Evolutionary conservation across 2,113 vertebrate genomes (phyloP), one percentile per base, ranked within the genome.

Genomic region (human): DNA sequence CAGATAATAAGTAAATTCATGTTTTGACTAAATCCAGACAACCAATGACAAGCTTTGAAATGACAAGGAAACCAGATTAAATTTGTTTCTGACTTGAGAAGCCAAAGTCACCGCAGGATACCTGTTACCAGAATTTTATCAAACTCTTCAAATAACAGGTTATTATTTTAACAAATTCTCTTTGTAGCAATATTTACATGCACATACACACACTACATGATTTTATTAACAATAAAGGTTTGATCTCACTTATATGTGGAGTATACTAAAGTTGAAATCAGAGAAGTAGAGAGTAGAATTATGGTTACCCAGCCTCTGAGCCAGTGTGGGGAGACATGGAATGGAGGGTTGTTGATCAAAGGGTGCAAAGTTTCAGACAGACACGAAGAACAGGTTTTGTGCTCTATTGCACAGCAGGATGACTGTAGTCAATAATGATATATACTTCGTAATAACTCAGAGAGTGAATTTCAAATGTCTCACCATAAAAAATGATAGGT

Each of bases 11-110:
- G 30, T 8, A 86, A 97, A 97, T 57, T 32, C 45, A 87, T 57
- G 55, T 68, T 73, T 94, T 86, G 22, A 87, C 52, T n/a, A 80
- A 88, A 13, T 90, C 50, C 48, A 80, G 78, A 50, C 55, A 94
- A 57, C 18, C 88, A 90, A 91, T 66, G 25, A 50, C 85, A 55
- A 95, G 52, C 73, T 93, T 85, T 90, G 55, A 96, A 92, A 88
- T 80, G 32, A 93, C 80, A 78, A 25, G 92, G 57, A 76, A 57
- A 6, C 27, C 35, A 45, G 57, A 89, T 27, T 68, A 22, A 61
- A 45, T 72, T 83, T 92, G 18, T 84, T 87, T 90, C 40, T 94
- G n/a, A 96, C 14, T 35, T 80, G 18, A 95, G 57, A 89, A 86
- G 80, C 23, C 7, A 17, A 64, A 81, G 82, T 55, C 32, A 72